Base-by-base conservation (phyloP, 2,797 vertebrate species). In the Phalanger gymnotis region DNA sequence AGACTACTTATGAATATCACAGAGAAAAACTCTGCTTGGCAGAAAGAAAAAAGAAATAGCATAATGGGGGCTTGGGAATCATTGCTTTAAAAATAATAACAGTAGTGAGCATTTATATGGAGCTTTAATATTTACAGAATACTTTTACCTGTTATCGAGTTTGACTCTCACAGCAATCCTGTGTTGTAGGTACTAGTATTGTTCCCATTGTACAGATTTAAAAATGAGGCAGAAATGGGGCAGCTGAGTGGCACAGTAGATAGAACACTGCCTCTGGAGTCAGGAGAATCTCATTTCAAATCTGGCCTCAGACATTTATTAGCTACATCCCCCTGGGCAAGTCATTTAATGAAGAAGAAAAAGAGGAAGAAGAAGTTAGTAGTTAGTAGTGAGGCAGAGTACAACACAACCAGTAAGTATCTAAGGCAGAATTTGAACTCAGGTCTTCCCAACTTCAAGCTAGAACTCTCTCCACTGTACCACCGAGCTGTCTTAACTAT, bases 21-120 rank as follows among this genome's bases (percentile, higher is more conserved):
- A 52, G 53, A 7, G 16, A 93, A 92, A 93, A 93, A 92, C 57
- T 95, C 31, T 54, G 55, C n/a, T 93, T 12, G 87, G 93, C 34
- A 12, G 54, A 92, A 93, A 89, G 51, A 91, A 92, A 93, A 66
- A 53, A 27, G 58, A 53, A 53, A 73, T 40, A 25, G 19, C 19
- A 40, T 52, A 91, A 54, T 53, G 22, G 28, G 93, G 22, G 40
- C 28, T 11, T 96, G 13, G 58, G 90, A 93, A 93, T 53, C 54
- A 25, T 40, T 92, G 30, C 58, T 94, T 96, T 94, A 54, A 90
- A 91, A 96, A 91, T 52, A 90, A 90, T 19, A 47, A 40, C 2
- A 25, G 25, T 40, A 81, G 22, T 81, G 2, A 81, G 31, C 58
- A 66, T 66, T 66, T 34, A 81, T 47, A 81, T 40, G 25, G 22